Conservation (phyloP, 2,888 invertebrate genomes). For the Hanleya hanleyi region DNA sequence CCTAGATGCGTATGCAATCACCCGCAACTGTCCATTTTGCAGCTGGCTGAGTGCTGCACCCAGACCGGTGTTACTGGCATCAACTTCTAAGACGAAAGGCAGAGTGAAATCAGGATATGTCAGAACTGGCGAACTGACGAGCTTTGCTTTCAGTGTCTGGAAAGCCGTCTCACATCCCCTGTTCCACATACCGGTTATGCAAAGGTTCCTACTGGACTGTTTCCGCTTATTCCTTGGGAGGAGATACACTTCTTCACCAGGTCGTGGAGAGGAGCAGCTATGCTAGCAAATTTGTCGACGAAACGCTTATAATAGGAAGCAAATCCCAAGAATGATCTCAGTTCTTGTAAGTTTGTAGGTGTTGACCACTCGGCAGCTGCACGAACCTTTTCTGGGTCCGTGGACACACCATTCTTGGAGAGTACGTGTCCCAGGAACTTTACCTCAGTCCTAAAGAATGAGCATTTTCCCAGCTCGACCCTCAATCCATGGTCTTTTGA, state of each 20-base stretch:
- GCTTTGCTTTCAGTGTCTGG: slow-evolving; percentile 21
- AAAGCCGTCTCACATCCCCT: slow-evolving; percentile 31
- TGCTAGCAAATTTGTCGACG: slow-evolving; percentile 19
- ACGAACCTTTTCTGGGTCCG: slow-evolving; percentile 17
- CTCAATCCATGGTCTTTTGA: slow-evolving; percentile 31
- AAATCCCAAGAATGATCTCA: slow-evolving; percentile 31
- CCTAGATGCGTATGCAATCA: slow-evolving; percentile 23
- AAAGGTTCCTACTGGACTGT: neutral
- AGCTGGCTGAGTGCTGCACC: slow-evolving; percentile 30
- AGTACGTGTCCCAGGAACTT: slow-evolving; percentile 35
- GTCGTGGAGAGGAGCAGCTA: slow-evolving; percentile 20
- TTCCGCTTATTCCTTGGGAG: slow-evolving; percentile 1
- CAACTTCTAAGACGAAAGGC: slow-evolving; percentile 16
- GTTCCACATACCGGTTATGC: slow-evolving; percentile 13
- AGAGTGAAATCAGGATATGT: slow-evolving; percentile 29
- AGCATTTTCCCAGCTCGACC: slow-evolving; percentile 30
- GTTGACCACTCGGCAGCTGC: slow-evolving; percentile 24
- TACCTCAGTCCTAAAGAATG: slow-evolving; percentile 28
- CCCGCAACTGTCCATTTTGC: slow-evolving; percentile 20
- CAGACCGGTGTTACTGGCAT: slow-evolving; percentile 20
- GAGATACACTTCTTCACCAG: slow-evolving; percentile 9
- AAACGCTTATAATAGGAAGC: slow-evolving; percentile 32
- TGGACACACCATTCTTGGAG: slow-evolving; percentile 18
- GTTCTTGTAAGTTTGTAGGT: slow-evolving; percentile 18
- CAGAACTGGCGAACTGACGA: slow-evolving; percentile 30